These are phyloP conservation scores for Ectropis crepuscularia DNA, from an alignment of 2,888 invertebrate genomes.

Conservation along the genomic window DNA sequence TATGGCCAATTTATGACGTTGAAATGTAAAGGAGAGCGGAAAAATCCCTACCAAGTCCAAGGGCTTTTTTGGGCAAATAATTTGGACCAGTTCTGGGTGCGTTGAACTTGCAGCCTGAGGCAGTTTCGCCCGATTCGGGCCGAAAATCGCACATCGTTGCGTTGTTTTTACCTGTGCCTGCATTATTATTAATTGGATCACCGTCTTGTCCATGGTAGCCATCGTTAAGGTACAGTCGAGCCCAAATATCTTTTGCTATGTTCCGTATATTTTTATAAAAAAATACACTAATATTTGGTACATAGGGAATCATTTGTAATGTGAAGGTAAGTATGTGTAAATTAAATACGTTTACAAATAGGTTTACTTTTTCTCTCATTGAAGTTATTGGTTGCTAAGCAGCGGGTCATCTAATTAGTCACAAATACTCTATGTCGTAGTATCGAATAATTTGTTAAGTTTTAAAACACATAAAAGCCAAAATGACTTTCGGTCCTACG, in stretches of 20 bases:
- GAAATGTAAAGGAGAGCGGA: slow-evolving; percentile 55
- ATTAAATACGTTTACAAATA: too few species aligned
- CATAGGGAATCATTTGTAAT: too few species aligned
- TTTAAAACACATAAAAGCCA: too few species aligned
- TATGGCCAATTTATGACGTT: slow-evolving; percentile 39
- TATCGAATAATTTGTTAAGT: too few species aligned
- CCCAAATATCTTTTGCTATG: slow-evolving; percentile 38
- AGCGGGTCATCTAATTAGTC: too few species aligned
- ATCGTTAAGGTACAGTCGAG: slow-evolving; percentile 64
- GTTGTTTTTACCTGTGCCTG: slow-evolving; percentile 69
- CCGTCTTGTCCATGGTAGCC: slow-evolving; percentile 63
- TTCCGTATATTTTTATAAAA: slow-evolving; percentile 50
- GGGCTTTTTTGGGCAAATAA: slow-evolving; percentile 78
- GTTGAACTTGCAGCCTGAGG: slow-evolving; percentile 62
- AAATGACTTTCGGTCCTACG: too few species aligned
- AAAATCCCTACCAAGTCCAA: slow-evolving; percentile 49
- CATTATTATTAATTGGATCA: slow-evolving; percentile 83
- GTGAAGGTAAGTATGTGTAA: too few species aligned
- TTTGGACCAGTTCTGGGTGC: slow-evolving; percentile 70
- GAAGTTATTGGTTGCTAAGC: too few species aligned
- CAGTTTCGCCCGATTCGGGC: slow-evolving; percentile 77
- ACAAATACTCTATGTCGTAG: too few species aligned
- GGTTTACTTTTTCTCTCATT: too few species aligned
- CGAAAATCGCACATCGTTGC: slow-evolving; percentile 77
- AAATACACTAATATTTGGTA: neutral